Evolutionary conservation across 2,888 invertebrate species (phyloP), one percentile per base, ranked within the genome.

Genomic region (Drosophila flavopinicola): DNA sequence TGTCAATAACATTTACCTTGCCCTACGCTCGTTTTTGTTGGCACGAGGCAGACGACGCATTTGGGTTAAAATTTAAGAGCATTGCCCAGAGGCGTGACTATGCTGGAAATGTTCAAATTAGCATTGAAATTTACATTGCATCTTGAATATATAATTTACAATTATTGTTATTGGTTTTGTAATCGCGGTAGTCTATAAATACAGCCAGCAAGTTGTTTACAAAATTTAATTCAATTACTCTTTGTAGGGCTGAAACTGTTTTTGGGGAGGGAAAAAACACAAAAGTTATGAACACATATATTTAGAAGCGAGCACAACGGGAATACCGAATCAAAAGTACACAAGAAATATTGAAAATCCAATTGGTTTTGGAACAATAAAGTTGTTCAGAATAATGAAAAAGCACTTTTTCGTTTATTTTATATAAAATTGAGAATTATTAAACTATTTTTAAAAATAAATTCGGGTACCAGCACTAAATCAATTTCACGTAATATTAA

Each of bases 51-150:
- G 29, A 15, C 42, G 20, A 48, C 35, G 39, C 38, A 32, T 61
- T 39, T 68, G 53, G 45, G 1, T 27, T 44, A 32, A 24, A 32
- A 24, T 29, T 27, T n/a, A 65, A 53, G 67, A 54, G 56, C 54
- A 57, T 54, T 60, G 68, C 33, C 54, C 57, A 57, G 47, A 44
- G 27, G 27, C 85, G 79, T 82, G 82, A 78, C 67, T 44, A 23
- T 52, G 20, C 27, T 82, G 27, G 20, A 67, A 85, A 82, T 78
- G 74, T 41, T 49, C 7, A 33, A 76, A 78, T 85, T 82, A 85
- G 17, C 58, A 58, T 58, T 60, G 59, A 60, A 59, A 59, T 59
- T 10, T 11, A 67, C 76, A 76, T 66, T 76, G 68, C 60, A 32
- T 33, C 44, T 37, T 60, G 74, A 57, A 73, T 73, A 30, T 13